Percentiles rank a stretch among this genome's conserved stretches.
phyloP scores from a whole-genome alignment of 2,888 invertebrate genomes.

The Chironomus riparius region DNA sequence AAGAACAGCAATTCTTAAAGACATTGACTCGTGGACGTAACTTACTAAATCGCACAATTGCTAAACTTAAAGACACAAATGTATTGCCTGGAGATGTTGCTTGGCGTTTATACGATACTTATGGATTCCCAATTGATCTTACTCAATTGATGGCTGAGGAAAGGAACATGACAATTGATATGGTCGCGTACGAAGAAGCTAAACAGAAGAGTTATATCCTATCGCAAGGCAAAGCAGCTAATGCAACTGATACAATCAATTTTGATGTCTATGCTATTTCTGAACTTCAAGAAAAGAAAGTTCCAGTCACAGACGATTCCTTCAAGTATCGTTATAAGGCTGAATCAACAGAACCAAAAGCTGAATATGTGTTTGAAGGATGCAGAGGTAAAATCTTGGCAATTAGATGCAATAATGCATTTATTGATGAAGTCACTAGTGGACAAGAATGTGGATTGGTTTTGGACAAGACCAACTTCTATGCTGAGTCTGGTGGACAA shows the following conservation, averaged over 20 bases:
- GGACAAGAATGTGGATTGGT: constrained; percentile 89
- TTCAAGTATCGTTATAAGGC: constrained; percentile 83
- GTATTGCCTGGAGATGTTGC: constrained; percentile 90
- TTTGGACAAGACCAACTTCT: constrained; percentile 87
- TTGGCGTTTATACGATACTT: constrained; percentile 98
- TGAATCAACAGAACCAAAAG: constrained; percentile 51
- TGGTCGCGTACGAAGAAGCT: constrained; percentile 82
- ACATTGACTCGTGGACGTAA: constrained; percentile 85
- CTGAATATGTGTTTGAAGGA: constrained; percentile 65
- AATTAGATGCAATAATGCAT: constrained; percentile 67
- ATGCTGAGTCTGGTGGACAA: constrained; percentile 99
- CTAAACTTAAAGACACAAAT: constrained; percentile 62
- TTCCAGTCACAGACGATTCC: constrained; percentile 80
- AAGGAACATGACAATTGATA: constrained; percentile 77
- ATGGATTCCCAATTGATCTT: constrained; percentile 96
- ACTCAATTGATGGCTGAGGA: constrained; percentile 98
- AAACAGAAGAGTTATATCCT: constrained; percentile 80
- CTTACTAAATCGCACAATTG: constrained; percentile 82
- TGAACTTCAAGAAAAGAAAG: constrained; percentile 67
- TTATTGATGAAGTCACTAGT: constrained; percentile 70
- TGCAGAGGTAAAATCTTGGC: constrained; percentile 73
- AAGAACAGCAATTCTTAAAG: constrained; percentile 95
- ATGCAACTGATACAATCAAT: constrained; percentile 72
- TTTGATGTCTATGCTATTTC: constrained; percentile 93
- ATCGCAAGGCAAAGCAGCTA: constrained; percentile 79